Percentiles rank a stretch among this genome's conserved stretches.
These are phyloP conservation scores for Molossus alvarezi DNA, from an alignment of 2,797 vertebrate species.

Conservation along the genomic window DNA sequence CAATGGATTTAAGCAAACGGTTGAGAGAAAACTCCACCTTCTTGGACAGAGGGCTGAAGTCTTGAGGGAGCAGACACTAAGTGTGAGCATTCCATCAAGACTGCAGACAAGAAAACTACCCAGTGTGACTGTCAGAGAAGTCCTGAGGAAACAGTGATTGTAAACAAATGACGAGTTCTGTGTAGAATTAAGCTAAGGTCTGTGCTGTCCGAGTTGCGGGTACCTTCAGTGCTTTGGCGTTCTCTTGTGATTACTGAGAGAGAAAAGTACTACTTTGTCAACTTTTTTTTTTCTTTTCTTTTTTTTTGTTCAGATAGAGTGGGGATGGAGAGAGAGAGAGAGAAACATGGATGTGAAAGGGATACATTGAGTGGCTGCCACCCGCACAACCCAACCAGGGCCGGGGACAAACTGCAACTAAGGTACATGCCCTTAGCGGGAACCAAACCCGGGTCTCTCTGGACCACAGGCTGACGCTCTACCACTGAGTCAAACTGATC, in stretches of 20 bases:
- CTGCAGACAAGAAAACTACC: conserved; percentile 50
- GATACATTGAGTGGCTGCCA: too few species aligned
- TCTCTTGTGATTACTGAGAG: neutral
- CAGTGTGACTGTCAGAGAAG: neutral
- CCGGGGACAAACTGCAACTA: too few species aligned
- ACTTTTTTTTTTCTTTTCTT: neutral
- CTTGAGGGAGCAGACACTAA: neutral
- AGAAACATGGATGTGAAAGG: too few species aligned
- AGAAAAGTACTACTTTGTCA: neutral
- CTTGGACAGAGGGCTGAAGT: conserved; percentile 46
- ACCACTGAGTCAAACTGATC: too few species aligned
- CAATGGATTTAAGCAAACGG: conserved; percentile 58
- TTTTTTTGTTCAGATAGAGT: too few species aligned
- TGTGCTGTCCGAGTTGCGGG: neutral
- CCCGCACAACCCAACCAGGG: too few species aligned
- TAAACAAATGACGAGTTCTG: conserved; percentile 53
- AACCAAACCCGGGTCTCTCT: too few species aligned
- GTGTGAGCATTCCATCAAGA: conserved; percentile 62
- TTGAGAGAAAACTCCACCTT: neutral
- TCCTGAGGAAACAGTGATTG: conserved; percentile 73
- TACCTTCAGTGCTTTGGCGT: neutral
- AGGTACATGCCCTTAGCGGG: too few species aligned
- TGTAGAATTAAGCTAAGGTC: conserved; percentile 43
- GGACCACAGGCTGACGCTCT: too few species aligned
- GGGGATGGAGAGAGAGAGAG: too few species aligned